Conservation (phyloP, 2,797 vertebrate genomes). For the Astyanax mexicanus region DNA sequence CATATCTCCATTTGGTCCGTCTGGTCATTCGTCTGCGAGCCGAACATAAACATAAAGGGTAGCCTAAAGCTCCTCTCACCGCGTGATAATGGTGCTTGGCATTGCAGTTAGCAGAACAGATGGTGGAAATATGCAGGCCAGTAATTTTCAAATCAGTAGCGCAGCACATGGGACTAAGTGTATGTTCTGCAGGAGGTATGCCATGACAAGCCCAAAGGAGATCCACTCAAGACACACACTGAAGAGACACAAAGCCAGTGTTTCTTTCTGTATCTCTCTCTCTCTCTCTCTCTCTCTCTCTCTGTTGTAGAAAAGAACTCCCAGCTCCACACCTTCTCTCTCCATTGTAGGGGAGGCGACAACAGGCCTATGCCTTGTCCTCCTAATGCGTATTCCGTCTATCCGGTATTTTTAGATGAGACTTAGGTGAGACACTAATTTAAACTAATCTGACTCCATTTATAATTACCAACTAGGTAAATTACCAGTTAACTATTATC, state of each 20-base stretch:
- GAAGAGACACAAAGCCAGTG: constrained; percentile 35
- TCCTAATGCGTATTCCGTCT: too few species aligned
- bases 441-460: too few species aligned
- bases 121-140: constrained; percentile 91
- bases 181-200: constrained; percentile 86
- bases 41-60: constrained; percentile 39
- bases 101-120: constrained; percentile 84
- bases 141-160: constrained; percentile 93
- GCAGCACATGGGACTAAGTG: constrained; percentile 88
- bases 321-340: constrained; percentile 1
- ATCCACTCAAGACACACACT: constrained; percentile 77
- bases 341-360: too few species aligned
- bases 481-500: too few species aligned
- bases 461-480: too few species aligned
- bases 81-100: constrained; percentile 74
- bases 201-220: constrained; percentile 84
- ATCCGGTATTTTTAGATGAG: too few species aligned
- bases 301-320: constrained; percentile 8
- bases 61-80: constrained; percentile 58
- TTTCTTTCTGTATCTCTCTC: constrained; percentile 22
- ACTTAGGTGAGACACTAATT: too few species aligned
- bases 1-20: constrained; percentile 10
- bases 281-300: constrained; percentile 13
- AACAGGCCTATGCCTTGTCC: too few species aligned
- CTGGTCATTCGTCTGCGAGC: constrained; percentile 20